Base-by-base conservation (phyloP, 2,113 vertebrate species). In the Gadus macrocephalus region DNA sequence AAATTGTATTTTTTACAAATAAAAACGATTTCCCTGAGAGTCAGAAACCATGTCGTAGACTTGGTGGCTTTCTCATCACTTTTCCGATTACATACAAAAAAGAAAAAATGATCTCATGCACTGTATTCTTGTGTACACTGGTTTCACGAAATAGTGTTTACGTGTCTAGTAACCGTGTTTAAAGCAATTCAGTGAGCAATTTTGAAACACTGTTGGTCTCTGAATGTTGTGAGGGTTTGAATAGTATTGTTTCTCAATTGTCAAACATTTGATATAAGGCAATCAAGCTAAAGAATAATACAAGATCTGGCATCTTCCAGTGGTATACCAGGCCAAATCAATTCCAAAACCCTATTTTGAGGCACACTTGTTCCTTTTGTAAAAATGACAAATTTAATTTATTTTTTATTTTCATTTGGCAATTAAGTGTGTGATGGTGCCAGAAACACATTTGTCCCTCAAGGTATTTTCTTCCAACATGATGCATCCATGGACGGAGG, bases 321-420 rank as follows among this genome's bases (percentile, higher is more conserved):
- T 62, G 62, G 62, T 35, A 68, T 64, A 67, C 49, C 28, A 64
- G 69, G 74, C 73, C 64, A 66, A 49, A 72, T 80, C 74, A 61
- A 74, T 42, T 64, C 77, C 74, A 73, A 73, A 75, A 75, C 65
- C 69, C 15, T 66, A 60, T 20, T 77, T 81, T 75, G n/a, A 61
- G 4, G 5, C 31, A 35, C 31, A 38, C 55, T 83, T 82, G 20
- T 20, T 20, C 20, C 20, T 20, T 20, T 83, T 1, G 70, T 76
- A n/a, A 19, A 15, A 25, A 27, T 56, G 74, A 71, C 71, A 71
- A 49, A 68, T 67, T 63, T 66, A 69, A 74, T 74, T 61, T 2
- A n/a, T n/a, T n/a, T 11, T 58, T 16, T 58, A 17, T 58, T 58
- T n/a, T 58, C 7, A 58, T 17, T n/a, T n/a, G 42, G 12, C 16